Evolutionary conservation across 1,140 invertebrate genomes (phyloP), one percentile per base, ranked within the genome.

Genomic region (Apis mellifera): DNA sequence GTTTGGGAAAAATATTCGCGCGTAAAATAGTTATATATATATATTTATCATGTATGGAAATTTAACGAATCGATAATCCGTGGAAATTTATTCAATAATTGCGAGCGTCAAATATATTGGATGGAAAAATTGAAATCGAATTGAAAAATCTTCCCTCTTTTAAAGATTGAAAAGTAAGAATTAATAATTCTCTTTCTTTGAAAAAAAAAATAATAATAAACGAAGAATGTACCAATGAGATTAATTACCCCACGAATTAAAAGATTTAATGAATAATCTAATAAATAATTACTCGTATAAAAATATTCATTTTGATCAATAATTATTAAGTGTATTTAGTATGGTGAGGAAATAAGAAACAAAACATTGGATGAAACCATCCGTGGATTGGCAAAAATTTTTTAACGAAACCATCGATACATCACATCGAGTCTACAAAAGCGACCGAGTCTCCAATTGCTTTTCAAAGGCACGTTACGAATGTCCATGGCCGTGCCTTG

Each of bases 351-450:
- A 59, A 73, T 21, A n/a, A 19, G 11, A 55, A 57, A 73, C 48
- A 59, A 73, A 48, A 23, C 54, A 32, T 0, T 19, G 21, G 21
- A 60, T 23, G 32, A 73, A 42, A 15, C 21, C 12, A 59, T 73
- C 32, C 54, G 26, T n/a, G 9, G 32, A 0, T 32, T 42, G 69
- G 69, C 50, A 70, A 70, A 70, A 70, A 70, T 54, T 70, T 54
- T 70, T 70, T 70, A 54, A 70, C 52, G 52, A 70, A 70, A 70
- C 50, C 69, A 48, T 50, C 42, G 55, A 59, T 73, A 73, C 48
- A 73, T 48, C 32, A 26, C n/a, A 73, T 57, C 54, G 12, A 32
- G 21, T 57, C 60, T 23, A 57, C 60, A 59, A 73, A 57, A n/a
- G n/a, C n/a, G n/a, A n/a, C 1, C 26, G 26, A 73, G 26, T 26